Evolutionary conservation across 2,888 invertebrate genomes (phyloP).

Genomic region (Hypena proboscidalis): DNA sequence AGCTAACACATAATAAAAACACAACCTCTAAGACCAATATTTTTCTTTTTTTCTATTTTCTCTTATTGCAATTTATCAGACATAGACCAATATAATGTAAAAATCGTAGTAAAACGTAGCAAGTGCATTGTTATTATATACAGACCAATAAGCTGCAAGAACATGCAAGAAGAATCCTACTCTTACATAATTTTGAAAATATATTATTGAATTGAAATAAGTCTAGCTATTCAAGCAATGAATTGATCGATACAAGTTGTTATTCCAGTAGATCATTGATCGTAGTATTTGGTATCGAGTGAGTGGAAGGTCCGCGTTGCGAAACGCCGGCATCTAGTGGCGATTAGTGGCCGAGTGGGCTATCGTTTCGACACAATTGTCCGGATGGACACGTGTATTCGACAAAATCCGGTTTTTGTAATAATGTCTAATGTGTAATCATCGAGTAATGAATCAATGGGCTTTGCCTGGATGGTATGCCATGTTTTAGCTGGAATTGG

Average conservation of each 20-base stretch:
- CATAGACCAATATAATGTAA: no score
- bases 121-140: no score
- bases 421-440: constrained; percentile 51
- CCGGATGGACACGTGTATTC: constrained; percentile 60
- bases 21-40: no score
- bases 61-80: no score
- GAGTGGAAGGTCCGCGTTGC: constrained; percentile 79
- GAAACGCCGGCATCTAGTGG: constrained; percentile 76
- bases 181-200: no score
- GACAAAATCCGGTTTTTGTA: constrained; percentile 61
- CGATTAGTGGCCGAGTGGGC: constrained; percentile 77
- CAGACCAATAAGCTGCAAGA: no score
- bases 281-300: constrained; percentile 71
- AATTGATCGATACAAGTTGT: constrained; percentile 59
- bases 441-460: constrained; percentile 48
- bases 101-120: no score
- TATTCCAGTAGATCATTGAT: constrained; percentile 64
- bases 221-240: constrained; percentile 34
- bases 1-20: no score
- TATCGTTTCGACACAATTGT: constrained; percentile 78
- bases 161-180: no score
- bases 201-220: constrained; percentile 17
- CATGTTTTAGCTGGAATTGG: constrained; percentile 8
- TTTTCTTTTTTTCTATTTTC: no score
- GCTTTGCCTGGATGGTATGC: constrained; percentile 35